These are phyloP conservation scores for Axea sp. DNA, from an alignment of 2,888 invertebrate species.

Conservation along the genomic window DNA sequence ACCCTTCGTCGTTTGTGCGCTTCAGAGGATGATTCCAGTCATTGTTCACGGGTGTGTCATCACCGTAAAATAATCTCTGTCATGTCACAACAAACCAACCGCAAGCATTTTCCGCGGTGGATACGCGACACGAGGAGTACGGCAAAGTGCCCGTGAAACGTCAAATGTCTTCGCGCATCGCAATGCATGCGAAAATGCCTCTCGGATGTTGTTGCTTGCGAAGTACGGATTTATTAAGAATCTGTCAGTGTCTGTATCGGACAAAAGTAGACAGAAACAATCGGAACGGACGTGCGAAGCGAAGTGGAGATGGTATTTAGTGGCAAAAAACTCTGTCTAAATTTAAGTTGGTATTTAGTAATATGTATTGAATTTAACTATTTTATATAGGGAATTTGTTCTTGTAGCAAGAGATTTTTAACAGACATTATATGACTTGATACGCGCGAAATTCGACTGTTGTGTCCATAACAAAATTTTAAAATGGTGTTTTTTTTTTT, in stretches of 20 bases:
- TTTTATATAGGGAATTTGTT: too few relatives aligned
- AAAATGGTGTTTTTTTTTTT: too few relatives aligned
- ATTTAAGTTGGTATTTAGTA: too few relatives aligned
- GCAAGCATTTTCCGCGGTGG: slow-evolving; percentile 2
- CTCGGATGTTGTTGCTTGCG: not conserved
- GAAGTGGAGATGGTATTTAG: too few relatives aligned
- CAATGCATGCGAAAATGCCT: not conserved
- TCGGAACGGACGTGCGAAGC: slow-evolving; percentile 1
- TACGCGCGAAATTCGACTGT: too few relatives aligned
- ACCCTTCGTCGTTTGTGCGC: not conserved
- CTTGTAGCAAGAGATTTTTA: too few relatives aligned
- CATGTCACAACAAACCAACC: slow-evolving; percentile 5
- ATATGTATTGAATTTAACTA: too few relatives aligned
- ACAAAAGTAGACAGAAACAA: slow-evolving; percentile 4
- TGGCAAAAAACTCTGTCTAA: too few relatives aligned
- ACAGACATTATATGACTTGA: too few relatives aligned
- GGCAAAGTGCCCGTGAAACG: not conserved
- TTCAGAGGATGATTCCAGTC: slow-evolving; percentile 13
- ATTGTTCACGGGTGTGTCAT: slow-evolving; percentile 34
- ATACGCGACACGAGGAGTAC: not conserved
- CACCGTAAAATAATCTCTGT: not conserved
- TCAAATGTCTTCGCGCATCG: slow-evolving; percentile 2
- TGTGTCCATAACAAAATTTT: too few relatives aligned
- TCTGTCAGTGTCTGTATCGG: not conserved
- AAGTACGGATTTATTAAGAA: not conserved